phyloP scores from a whole-genome alignment of 2,797 vertebrate species.

The Aplochiton taeniatus region DNA sequence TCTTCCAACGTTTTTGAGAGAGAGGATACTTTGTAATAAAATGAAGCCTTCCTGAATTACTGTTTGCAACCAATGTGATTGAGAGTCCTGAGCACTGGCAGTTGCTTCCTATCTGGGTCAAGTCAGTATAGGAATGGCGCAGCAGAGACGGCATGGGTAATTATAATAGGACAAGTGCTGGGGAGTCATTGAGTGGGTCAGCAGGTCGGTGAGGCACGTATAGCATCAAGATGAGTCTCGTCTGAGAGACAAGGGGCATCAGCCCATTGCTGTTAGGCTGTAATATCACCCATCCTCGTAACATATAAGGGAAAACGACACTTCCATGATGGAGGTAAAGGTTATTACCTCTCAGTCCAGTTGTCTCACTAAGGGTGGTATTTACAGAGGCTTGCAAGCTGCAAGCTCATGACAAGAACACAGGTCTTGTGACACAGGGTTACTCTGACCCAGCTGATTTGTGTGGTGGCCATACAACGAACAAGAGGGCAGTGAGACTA shows the following conservation, averaged over 20 bases:
- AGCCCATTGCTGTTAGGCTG: not conserved
- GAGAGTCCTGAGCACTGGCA: constrained; percentile 33
- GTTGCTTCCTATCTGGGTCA: constrained; percentile 58
- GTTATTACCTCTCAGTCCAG: not conserved
- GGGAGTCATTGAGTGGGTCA: constrained; percentile 1
- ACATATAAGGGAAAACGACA: not conserved
- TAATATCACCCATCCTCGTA: not conserved
- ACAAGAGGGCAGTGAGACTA: constrained; percentile 32
- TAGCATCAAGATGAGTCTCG: constrained; percentile 3
- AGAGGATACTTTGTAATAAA: too few species aligned
- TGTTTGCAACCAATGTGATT: constrained; percentile 30
- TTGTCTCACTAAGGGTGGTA: too few species aligned
- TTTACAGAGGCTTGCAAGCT: not conserved
- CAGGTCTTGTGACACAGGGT: constrained; percentile 25
- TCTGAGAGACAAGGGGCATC: constrained; percentile 20
- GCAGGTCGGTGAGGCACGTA: constrained; percentile 21
- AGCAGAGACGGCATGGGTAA: constrained; percentile 14
- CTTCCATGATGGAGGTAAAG: constrained; percentile 3
- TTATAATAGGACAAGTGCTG: too few species aligned
- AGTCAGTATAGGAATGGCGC: constrained; percentile 34
- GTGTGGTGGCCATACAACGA: not conserved
- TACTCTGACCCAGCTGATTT: constrained; percentile 20
- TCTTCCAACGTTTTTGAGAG: too few species aligned
- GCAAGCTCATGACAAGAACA: constrained; percentile 1
- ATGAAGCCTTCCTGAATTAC: constrained; percentile 9